Percentiles rank a stretch among this genome's conserved stretches.
phyloP scores from a whole-genome alignment of 2,113 vertebrate genomes.

The Aegotheles bennettii region DNA sequence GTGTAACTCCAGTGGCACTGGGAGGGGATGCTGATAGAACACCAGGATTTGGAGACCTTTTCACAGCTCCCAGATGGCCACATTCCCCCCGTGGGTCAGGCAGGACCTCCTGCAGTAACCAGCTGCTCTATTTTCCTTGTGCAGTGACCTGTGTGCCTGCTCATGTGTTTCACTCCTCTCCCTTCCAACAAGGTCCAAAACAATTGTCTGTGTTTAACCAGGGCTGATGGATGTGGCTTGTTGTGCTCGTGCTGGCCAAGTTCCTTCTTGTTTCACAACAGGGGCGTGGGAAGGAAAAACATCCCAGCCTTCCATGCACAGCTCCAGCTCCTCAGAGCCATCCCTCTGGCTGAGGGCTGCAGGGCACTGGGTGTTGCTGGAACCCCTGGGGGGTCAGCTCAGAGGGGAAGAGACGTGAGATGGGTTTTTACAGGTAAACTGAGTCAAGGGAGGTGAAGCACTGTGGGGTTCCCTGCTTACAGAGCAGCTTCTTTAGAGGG shows the following conservation, averaged over 20 bases:
- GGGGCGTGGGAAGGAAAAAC: background rate
- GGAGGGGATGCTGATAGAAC: background rate
- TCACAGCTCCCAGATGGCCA: fast-evolving
- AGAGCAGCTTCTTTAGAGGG: background rate
- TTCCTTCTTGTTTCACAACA: background rate
- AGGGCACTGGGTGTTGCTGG: background rate
- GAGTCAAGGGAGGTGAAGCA: background rate
- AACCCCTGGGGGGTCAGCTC: background rate
- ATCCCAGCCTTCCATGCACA: background rate
- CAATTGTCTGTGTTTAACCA: background rate
- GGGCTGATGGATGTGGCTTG: conserved; percentile 11
- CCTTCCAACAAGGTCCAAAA: background rate
- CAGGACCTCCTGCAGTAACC: background rate
- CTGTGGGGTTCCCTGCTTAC: background rate
- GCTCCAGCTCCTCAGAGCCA: background rate
- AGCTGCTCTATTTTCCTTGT: background rate
- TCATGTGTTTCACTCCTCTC: background rate
- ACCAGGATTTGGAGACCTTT: background rate
- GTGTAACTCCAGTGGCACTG: background rate
- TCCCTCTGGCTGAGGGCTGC: background rate
- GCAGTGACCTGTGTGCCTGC: background rate
- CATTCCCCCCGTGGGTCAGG: fast-evolving
- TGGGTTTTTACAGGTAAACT: background rate
- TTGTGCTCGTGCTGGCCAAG: background rate
- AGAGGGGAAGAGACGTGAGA: background rate